Evolutionary conservation across 2,797 vertebrate genomes (phyloP), one percentile per base, ranked within the genome.

Genomic region (Labeo calbasu): DNA sequence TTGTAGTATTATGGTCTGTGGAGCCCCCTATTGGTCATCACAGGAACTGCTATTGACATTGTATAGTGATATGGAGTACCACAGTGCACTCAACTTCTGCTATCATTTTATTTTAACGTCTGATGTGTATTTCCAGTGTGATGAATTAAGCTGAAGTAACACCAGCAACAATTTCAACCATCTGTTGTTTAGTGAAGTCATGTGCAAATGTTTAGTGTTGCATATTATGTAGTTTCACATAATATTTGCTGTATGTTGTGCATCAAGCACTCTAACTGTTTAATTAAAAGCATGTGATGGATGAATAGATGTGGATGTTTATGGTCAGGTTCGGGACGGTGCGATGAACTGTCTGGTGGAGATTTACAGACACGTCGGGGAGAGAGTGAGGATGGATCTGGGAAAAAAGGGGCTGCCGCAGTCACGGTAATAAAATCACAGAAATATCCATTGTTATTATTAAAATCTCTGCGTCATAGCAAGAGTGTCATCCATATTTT

Each of bases 381-480:
- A 99, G 75, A 96, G 96, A 46, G 98, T 99, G 90, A 93, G 98
- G 79, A 95, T 97, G 86, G 98, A 99, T 92, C 96, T 99, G 87
- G 97, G 97, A 72, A 99, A 99, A 90, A 99, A 99, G 93, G 98
- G 98, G 69, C 93, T 99, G 82, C 98, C 98, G 68, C 98, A 99
- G 65, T 99, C 98, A 90, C 95, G 98, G 98, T 99, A 93, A 91
- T 88, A n/a, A 43, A 28, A 61, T 19, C 40, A 76, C 25, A 36
- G 0, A 10, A 36, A 19, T 66, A 36, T 19, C 10, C 40, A 1
- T 40, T 23, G 46, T 48, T 72, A 28, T 11, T 19, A 28, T 72
- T 28, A 28, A 51, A 72, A 51, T 19, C 48, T 19, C 9, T 51
- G 23, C 40, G 2, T 70, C 40, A 9, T 14, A 1, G 13, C 69